A percentile compares a stretch with the other conserved stretches of the same genome.
These are phyloP conservation scores for Neomicropteryx cornuta DNA, from an alignment of 1,140 invertebrate genomes.

Conservation along the genomic window DNA sequence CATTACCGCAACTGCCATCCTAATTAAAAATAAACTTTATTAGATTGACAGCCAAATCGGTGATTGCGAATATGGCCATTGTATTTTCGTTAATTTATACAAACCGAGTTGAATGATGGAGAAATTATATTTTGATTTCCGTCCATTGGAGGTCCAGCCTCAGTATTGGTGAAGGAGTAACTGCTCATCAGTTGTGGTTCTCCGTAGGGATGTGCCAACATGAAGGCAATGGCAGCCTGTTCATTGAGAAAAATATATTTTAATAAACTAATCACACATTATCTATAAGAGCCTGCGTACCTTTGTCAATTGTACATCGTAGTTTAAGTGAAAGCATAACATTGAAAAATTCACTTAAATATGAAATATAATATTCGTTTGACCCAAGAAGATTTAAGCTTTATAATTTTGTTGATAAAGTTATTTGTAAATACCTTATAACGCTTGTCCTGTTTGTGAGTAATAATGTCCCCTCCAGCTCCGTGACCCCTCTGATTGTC, in stretches of 20 bases:
- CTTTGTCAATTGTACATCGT: too few relatives aligned
- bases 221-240: constrained; percentile 64
- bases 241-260: constrained; percentile 7
- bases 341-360: too few relatives aligned
- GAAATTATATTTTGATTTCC: constrained; percentile 48
- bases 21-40: constrained; percentile 10
- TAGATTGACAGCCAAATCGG: too few relatives aligned
- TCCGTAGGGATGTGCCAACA: constrained; percentile 76
- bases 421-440: constrained; percentile 52
- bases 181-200: constrained; percentile 70
- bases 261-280: too few relatives aligned
- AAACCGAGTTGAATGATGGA: constrained; percentile 47
- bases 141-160: constrained; percentile 52
- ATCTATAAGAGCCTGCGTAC: too few relatives aligned
- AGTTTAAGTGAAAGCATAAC: too few relatives aligned
- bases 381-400: too few relatives aligned
- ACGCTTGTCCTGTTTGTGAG: constrained; percentile 43
- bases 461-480: constrained; percentile 44
- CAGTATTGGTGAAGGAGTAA: constrained; percentile 42
- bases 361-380: too few relatives aligned
- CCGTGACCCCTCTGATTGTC: constrained; percentile 48
- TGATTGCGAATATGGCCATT: too few relatives aligned
- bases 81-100: constrained; percentile 10
- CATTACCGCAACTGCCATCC: constrained; percentile 59
- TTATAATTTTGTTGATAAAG: too few relatives aligned